Conservation (phyloP, 2,888 invertebrate species). For the Melanostoma scalare region DNA sequence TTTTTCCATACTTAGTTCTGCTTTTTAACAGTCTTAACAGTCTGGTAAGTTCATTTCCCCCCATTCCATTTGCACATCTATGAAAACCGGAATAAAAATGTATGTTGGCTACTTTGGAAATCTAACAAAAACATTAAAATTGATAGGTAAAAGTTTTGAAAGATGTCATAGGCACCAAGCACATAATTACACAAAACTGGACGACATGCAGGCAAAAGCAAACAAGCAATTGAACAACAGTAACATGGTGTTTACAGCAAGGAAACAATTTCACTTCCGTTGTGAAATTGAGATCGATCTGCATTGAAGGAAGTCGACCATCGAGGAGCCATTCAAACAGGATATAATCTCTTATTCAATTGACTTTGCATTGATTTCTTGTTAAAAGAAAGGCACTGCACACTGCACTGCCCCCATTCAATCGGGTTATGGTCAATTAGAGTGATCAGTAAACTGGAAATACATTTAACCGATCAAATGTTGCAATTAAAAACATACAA, state of each 20-base stretch:
- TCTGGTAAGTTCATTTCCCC: conserved; percentile 49
- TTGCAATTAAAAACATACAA: conserved; percentile 53
- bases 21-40: conserved; percentile 22
- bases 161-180: conserved; percentile 57
- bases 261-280: conserved; percentile 63
- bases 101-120: conserved; percentile 52
- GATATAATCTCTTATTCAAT: conserved; percentile 46
- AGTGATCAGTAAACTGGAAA: conserved; percentile 58
- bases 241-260: conserved; percentile 9
- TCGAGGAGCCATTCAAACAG: conserved; percentile 37
- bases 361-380: conserved; percentile 33
- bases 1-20: conserved; percentile 42
- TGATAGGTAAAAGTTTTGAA: conserved; percentile 73
- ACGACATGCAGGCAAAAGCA: conserved; percentile 9
- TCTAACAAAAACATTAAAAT: conserved; percentile 64
- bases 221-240: conserved; percentile 42
- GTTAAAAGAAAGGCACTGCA: conserved; percentile 43
- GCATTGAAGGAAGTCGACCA: conserved; percentile 43
- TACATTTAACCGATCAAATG: conserved; percentile 50
- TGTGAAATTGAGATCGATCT: conserved; percentile 47
- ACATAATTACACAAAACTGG: conserved; percentile 35
- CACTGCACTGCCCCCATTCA: conserved; percentile 4
- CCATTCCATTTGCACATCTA: conserved; percentile 33
- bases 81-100: conserved; percentile 49
- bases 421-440: conserved; percentile 39